Evolutionary conservation across 2,888 invertebrate genomes (phyloP), one percentile per base, ranked within the genome.

Genomic region (Anagyrus pseudococci): DNA sequence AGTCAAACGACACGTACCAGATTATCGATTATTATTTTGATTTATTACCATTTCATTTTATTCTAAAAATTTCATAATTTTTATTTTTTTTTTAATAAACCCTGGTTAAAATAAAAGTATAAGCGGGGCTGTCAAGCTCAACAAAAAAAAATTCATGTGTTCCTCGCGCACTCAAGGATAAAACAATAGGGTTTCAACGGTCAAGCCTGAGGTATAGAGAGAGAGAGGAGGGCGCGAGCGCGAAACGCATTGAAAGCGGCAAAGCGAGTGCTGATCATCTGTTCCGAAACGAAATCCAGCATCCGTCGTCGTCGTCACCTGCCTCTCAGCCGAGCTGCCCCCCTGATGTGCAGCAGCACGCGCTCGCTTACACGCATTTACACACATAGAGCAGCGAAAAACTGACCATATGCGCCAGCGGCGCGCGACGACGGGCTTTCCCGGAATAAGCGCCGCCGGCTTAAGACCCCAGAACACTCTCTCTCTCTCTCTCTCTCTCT

Each of bases 191-290:
- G 20, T 50, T 44, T 54, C 55, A 63, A 64, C 58, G 48, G 58
- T 54, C 59, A 33, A 20, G 26, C 8, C 44, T 10, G 10, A 10
- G 59, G 43, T 54, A 58, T 56, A 44, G 49, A 15, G 15, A 20
- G 26, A 53, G 54, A 40, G 33, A 4, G 17, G 43, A 33, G 17
- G 52, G 62, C 59, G 66, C 62, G 63, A 62, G 67, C 65, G 69
- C 71, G 64, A 68, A 69, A 68, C 59, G 62, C 26, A 58, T 64
- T 64, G 60, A 62, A 53, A 48, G 19, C 46, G 17, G n/a, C 7
- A 19, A 19, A n/a, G 23, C 26, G 40, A 17, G 46, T 54, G 52
- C 7, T 17, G 41, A 47, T 63, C 63, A 58, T 63, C 63, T 58
- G 63, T 58, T 54, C 63, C 58, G 26, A 50, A 20, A 29, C 50